These are phyloP conservation scores for Xylophagus ater DNA, from an alignment of 2,888 invertebrate species.

Conservation along the genomic window DNA sequence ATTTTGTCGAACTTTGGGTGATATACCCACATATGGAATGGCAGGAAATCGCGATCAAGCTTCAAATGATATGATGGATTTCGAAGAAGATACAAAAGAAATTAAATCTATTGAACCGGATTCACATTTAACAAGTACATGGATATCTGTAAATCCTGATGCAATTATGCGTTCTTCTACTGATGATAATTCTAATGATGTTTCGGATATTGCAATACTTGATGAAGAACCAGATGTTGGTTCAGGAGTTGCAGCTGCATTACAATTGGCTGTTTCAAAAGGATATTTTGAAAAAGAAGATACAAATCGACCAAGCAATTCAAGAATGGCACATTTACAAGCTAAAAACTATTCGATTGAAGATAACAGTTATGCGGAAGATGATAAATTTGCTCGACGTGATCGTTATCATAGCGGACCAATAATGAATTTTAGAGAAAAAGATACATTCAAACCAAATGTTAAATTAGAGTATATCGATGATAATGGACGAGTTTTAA, in stretches of 20 bases:
- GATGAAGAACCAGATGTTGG: slow-evolving; percentile 90
- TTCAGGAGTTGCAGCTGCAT: slow-evolving; percentile 83
- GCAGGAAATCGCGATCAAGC: slow-evolving; percentile 83
- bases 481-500: slow-evolving; percentile 84
- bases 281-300: slow-evolving; percentile 82
- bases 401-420: slow-evolving; percentile 70
- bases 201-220: slow-evolving; percentile 43
- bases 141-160: slow-evolving; percentile 69
- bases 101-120: no score
- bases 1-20: slow-evolving; percentile 91
- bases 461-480: slow-evolving; percentile 96
- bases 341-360: slow-evolving; percentile 73
- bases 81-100: slow-evolving; percentile 33
- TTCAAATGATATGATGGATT: slow-evolving; percentile 48
- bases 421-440: slow-evolving; percentile 84
- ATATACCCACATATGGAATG: slow-evolving; percentile 88
- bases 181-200: slow-evolving; percentile 38
- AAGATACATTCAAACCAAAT: slow-evolving; percentile 79
- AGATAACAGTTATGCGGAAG: slow-evolving; percentile 68
- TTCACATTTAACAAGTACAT: slow-evolving; percentile 69
- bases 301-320: slow-evolving; percentile 57
- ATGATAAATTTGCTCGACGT: slow-evolving; percentile 62
- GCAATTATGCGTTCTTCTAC: slow-evolving; percentile 38
- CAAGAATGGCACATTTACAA: slow-evolving; percentile 61
- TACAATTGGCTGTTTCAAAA: slow-evolving; percentile 84